phyloP scores from a whole-genome alignment of 2,113 vertebrate species.

The Scophthalmus maximus region DNA sequence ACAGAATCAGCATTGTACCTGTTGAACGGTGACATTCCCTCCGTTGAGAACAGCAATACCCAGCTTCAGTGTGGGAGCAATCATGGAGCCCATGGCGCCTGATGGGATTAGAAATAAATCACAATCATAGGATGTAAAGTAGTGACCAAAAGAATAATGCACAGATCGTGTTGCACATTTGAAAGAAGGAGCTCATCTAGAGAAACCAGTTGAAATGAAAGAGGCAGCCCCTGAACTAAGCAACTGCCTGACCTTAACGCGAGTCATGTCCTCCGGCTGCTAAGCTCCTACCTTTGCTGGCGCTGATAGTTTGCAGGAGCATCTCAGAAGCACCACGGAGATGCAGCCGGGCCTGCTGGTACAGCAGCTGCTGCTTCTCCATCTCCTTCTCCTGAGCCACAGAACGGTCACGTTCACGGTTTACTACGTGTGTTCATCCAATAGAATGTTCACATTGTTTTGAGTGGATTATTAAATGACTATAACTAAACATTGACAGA shows the following conservation, averaged over 20 bases:
- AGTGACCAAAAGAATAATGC: neutral
- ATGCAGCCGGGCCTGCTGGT: slow-evolving; percentile 94
- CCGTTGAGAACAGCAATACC: slow-evolving; percentile 94
- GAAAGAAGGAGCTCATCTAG: neutral
- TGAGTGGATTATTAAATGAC: neutral
- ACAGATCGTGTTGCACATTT: slow-evolving; percentile 14
- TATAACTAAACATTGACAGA: neutral
- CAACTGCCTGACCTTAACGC: neutral
- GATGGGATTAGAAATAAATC: slow-evolving; percentile 3
- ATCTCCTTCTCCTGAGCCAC: slow-evolving; percentile 92
- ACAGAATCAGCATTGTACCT: slow-evolving; percentile 80
- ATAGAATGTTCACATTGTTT: neutral
- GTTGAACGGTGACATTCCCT: slow-evolving; percentile 92
- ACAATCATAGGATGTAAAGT: neutral
- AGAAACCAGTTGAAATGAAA: neutral
- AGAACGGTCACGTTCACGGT: neutral
- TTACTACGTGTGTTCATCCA: neutral
- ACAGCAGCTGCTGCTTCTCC: slow-evolving; percentile 95
- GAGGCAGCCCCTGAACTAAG: neutral
- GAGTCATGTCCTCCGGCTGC: neutral
- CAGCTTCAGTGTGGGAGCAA: slow-evolving; percentile 91
- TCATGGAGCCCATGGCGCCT: slow-evolving; percentile 90
- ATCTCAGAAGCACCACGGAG: slow-evolving; percentile 92
- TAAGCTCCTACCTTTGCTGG: slow-evolving; percentile 87
- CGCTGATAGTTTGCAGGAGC: slow-evolving; percentile 94